Base-by-base conservation (phyloP, 2,888 invertebrate species). In the Athripsodes cinereus region DNA sequence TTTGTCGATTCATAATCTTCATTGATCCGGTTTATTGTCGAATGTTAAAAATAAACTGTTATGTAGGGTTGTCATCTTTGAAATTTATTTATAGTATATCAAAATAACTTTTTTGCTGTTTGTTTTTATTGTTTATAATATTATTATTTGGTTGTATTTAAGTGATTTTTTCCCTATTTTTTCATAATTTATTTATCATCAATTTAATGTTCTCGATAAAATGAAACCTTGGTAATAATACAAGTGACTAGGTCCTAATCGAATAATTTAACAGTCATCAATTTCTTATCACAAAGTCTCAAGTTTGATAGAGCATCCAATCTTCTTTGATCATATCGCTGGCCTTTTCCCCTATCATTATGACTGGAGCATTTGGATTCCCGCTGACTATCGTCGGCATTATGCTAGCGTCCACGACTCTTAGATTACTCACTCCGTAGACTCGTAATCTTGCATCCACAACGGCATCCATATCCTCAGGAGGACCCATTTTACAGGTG, bases 261-360 rank as follows among this genome's bases (percentile, higher is more conserved):
- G 13, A 40, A n/a, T 40, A 40, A 40, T n/a, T 40, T 40, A 40
- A 8, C 8, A 8, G 40, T 3, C 13, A 8, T 40, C 16, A 3
- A 3, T 40, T 8, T 40, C 13, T 40, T 16, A 26, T 10, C 10
- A 10, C 10, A 6, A 3, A 16, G 16, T n/a, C 2, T 40, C 40
- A 40, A 2, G 40, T 40, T 40, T 40, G 40, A 16, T 40, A 40
- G 5, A 40, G 13, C 76, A 73, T 81, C 90, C 91, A 92, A 72
- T 92, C 91, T 70, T 91, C 86, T 70, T 92, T 92, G 62, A 94
- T 90, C 82, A 94, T 84, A 69, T 94, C 93, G 6, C 92, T 86
- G 0, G 85, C 92, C 70, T 93, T 93, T 68, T 94, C 93, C 0
- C 88, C 94, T 53, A 94, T 92, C 91, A 93, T 93, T 48, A 94